A percentile compares a stretch with the other conserved stretches of the same genome.
phyloP scores from a whole-genome alignment of 2,113 vertebrate genomes.

The Aptenodytes forsteri region DNA sequence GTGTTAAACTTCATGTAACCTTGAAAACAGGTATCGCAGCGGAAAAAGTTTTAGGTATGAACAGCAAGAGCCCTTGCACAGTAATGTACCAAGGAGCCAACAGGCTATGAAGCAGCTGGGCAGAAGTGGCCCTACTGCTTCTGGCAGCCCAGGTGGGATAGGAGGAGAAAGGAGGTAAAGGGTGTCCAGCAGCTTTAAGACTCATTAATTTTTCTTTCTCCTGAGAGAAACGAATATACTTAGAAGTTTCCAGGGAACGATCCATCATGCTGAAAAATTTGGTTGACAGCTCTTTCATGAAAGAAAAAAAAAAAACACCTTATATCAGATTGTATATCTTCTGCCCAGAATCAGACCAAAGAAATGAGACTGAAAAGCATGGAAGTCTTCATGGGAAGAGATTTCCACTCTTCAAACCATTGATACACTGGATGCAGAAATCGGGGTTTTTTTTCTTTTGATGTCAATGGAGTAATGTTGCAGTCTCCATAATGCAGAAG shows the following conservation, averaged over 20 bases:
- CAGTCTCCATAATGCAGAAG: background rate
- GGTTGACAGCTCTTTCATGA: background rate
- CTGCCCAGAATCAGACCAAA: background rate
- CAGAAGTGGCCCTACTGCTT: background rate
- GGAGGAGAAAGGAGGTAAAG: background rate
- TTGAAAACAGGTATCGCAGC: background rate
- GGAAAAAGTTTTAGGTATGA: background rate
- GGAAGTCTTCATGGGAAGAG: background rate
- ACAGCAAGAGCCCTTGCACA: background rate
- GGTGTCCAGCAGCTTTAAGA: background rate
- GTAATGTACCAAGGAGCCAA: accelerated
- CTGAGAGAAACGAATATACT: background rate
- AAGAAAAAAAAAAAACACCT: background rate
- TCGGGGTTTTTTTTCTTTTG: background rate
- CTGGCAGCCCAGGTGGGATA: background rate
- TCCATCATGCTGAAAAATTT: background rate
- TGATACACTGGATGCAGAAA: background rate
- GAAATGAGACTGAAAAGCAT: background rate
- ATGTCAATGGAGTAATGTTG: background rate
- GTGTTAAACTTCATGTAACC: background rate
- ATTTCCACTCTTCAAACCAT: background rate
- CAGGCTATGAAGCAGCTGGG: background rate
- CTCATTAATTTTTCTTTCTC: background rate
- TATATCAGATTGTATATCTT: background rate
- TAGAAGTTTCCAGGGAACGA: background rate